These are phyloP conservation scores for Andrena camellia DNA, from an alignment of 2,888 invertebrate genomes.

Conservation along the genomic window DNA sequence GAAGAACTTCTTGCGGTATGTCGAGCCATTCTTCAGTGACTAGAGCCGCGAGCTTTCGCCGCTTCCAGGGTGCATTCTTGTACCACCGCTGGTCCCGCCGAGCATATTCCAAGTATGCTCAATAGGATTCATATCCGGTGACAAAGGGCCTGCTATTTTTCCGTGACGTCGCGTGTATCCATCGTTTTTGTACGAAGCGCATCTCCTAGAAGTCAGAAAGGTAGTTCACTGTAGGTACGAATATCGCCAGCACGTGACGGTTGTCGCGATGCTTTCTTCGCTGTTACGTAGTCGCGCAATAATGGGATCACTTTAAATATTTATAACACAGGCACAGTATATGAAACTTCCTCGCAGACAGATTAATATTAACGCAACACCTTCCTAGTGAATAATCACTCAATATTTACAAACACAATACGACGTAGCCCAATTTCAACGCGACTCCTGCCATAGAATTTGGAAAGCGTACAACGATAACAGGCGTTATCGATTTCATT, in stretches of 20 bases:
- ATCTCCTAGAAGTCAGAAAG: slow-evolving; percentile 29
- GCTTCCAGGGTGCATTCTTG: slow-evolving; percentile 72
- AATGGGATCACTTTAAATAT: slow-evolving; percentile 5
- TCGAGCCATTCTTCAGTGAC: slow-evolving; percentile 72
- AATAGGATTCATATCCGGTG: slow-evolving; percentile 76
- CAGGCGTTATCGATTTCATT: neutral
- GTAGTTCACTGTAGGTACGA: slow-evolving; percentile 6
- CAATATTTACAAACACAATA: neutral
- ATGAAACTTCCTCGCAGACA: neutral
- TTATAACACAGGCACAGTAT: neutral
- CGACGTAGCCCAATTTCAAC: neutral
- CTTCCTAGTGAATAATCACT: too few relatives aligned
- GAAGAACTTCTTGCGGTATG: slow-evolving; percentile 67
- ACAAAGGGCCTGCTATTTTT: slow-evolving; percentile 73
- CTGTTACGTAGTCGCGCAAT: neutral
- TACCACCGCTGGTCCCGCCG: slow-evolving; percentile 58
- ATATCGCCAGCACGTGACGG: slow-evolving; percentile 36
- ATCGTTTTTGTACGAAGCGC: slow-evolving; percentile 49
- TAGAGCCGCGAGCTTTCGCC: slow-evolving; percentile 70
- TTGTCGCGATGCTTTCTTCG: slow-evolving; percentile 17
- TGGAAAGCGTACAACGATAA: neutral
- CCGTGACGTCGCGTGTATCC: slow-evolving; percentile 61
- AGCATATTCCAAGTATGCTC: slow-evolving; percentile 75
- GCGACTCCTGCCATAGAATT: neutral
- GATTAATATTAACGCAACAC: neutral